Conservation (phyloP, 1,140 invertebrate genomes). For the Nasonia longicornis region DNA sequence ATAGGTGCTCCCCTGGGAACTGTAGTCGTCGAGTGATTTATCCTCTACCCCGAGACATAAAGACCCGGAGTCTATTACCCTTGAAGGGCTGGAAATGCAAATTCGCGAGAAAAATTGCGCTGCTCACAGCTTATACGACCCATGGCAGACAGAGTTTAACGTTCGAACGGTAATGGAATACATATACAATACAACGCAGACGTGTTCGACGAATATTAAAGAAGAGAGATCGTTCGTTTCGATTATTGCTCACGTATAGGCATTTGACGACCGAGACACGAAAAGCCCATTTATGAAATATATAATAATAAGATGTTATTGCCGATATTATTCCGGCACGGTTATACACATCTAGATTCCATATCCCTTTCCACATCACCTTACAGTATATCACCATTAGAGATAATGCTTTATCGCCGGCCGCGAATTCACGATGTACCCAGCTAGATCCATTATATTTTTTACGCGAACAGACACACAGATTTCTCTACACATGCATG, state of each 20-base stretch:
- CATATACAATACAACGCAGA: background rate
- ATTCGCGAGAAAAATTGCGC: background rate
- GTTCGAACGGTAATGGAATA: background rate
- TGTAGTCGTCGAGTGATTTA: background rate
- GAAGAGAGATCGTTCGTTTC: background rate
- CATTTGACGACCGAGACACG: background rate
- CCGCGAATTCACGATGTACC: background rate
- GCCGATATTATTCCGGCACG: background rate
- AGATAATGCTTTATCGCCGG: background rate
- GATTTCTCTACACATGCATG: background rate
- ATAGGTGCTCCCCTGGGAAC: background rate
- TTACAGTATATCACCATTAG: background rate
- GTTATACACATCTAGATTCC: background rate
- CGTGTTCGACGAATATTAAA: background rate
- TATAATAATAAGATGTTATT: background rate
- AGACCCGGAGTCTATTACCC: background rate
- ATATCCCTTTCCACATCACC: background rate
- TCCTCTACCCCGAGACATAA: background rate
- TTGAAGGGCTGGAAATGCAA: background rate
- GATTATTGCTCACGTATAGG: background rate
- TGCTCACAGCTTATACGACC: background rate
- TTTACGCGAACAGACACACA: background rate
- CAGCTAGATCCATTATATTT: background rate
- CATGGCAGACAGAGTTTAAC: background rate
- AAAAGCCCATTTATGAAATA: background rate